A percentile compares a stretch with the other conserved stretches of the same genome.
phyloP scores from a whole-genome alignment of 2,888 invertebrate genomes.

The Chrysodeixis includens region DNA sequence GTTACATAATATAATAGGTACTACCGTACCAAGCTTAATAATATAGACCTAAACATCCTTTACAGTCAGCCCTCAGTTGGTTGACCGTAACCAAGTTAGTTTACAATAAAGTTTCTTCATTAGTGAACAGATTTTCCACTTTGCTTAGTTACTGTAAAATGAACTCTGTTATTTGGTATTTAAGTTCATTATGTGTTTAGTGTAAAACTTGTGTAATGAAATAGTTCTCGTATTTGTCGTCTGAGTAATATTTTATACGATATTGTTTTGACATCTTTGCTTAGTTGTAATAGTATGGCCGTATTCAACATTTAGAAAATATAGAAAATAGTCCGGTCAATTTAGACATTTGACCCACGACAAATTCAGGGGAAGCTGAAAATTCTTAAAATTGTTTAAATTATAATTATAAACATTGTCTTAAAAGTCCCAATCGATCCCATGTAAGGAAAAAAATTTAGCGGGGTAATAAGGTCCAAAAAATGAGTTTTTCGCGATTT shows the following conservation, averaged over 20 bases:
- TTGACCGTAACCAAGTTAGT: conserved; percentile 14
- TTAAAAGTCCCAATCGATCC: too few relatives aligned
- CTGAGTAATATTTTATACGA: not conserved
- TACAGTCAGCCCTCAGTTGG: not conserved
- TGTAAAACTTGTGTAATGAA: not conserved
- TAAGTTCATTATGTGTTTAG: not conserved
- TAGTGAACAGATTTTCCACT: conserved; percentile 18
- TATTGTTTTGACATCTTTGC: not conserved
- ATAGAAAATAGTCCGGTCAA: too few relatives aligned
- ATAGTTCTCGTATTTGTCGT: not conserved
- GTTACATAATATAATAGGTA: not conserved
- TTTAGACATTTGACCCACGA: too few relatives aligned
- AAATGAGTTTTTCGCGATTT: too few relatives aligned
- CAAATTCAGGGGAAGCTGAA: too few relatives aligned
- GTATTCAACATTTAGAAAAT: too few relatives aligned
- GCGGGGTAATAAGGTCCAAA: too few relatives aligned
- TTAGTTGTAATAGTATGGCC: not conserved
- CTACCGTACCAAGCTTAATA: not conserved
- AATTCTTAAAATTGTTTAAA: too few relatives aligned
- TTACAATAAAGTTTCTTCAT: conserved; percentile 32
- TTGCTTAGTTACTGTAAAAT: conserved; percentile 7
- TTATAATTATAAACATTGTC: too few relatives aligned
- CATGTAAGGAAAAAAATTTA: too few relatives aligned
- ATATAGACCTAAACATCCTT: not conserved
- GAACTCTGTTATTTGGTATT: not conserved